phyloP scores from a whole-genome alignment of 2,797 vertebrate genomes.

The Bovichtus variegatus region DNA sequence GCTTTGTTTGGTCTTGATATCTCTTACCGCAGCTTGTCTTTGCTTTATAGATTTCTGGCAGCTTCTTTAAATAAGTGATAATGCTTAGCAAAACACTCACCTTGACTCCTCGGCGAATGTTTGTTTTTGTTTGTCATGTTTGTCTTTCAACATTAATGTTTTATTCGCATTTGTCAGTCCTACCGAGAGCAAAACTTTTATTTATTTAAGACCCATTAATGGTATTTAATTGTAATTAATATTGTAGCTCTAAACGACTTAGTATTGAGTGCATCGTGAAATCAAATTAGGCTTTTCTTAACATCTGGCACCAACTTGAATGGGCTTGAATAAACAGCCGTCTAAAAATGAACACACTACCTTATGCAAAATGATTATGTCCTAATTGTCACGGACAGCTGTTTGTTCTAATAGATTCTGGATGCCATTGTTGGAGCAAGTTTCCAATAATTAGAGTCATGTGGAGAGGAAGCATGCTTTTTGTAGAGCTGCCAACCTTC shows the following conservation, averaged over 20 bases:
- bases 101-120: conserved; percentile 78
- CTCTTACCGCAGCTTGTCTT: conserved; percentile 89
- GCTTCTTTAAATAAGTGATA: conserved; percentile 88
- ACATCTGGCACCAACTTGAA: conserved; percentile 68
- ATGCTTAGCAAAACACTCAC: conserved; percentile 83
- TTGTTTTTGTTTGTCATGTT: conserved; percentile 70
- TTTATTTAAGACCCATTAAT: conserved; percentile 68
- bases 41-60: conserved; percentile 87
- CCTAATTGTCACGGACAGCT: conserved; percentile 82
- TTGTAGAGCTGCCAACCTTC: conserved; percentile 74
- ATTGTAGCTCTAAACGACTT: conserved; percentile 42
- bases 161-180: conserved; percentile 53
- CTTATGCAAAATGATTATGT: conserved; percentile 67
- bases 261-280: conserved; percentile 38
- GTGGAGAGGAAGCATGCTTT: conserved; percentile 71
- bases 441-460: conserved; percentile 81
- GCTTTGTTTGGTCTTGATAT: conserved; percentile 90
- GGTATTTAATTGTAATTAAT: conserved; percentile 67
- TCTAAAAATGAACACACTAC: conserved; percentile 63
- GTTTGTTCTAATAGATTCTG: conserved; percentile 83
- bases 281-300: conserved; percentile 65
- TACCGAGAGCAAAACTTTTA: conserved; percentile 35
- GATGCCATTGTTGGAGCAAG: conserved; percentile 78
- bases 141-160: conserved; percentile 63
- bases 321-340: conserved; percentile 58